These are phyloP conservation scores for Staurois parvus DNA, from an alignment of 2,797 vertebrate species.

Conservation along the genomic window DNA sequence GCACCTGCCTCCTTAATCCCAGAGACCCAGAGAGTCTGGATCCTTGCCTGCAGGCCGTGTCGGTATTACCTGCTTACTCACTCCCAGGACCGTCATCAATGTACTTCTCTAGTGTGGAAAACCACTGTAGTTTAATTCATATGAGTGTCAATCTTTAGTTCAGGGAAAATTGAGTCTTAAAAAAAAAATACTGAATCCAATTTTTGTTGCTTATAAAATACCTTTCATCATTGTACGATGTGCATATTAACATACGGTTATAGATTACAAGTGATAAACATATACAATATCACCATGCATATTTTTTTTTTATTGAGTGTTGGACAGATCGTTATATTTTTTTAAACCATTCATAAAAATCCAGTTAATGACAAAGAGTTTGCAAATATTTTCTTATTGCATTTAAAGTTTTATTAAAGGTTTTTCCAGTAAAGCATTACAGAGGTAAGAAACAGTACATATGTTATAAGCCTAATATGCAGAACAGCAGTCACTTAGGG, in stretches of 20 bases:
- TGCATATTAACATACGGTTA: not conserved
- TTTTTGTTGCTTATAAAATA: not conserved
- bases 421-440: no score
- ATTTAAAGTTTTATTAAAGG: no score
- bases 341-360: no score
- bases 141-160: conserved; percentile 22
- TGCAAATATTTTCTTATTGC: no score
- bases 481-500: no score
- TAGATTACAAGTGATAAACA: not conserved
- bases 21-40: conserved; percentile 30
- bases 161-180: conserved; percentile 3
- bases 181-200: conserved; percentile 14
- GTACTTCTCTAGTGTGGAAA: conserved; percentile 1
- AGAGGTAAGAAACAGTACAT: no score
- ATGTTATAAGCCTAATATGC: no score
- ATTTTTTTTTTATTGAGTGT: no score
- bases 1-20: conserved; percentile 54
- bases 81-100: conserved; percentile 16
- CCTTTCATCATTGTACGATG: not conserved
- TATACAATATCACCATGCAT: no score
- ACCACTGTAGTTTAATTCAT: conserved; percentile 14
- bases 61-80: conserved; percentile 42
- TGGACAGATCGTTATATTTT: no score
- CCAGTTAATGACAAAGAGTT: no score
- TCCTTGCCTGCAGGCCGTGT: conserved; percentile 27